Base-by-base conservation (phyloP, 2,888 invertebrate species). In the Punctoribates punctum region DNA sequence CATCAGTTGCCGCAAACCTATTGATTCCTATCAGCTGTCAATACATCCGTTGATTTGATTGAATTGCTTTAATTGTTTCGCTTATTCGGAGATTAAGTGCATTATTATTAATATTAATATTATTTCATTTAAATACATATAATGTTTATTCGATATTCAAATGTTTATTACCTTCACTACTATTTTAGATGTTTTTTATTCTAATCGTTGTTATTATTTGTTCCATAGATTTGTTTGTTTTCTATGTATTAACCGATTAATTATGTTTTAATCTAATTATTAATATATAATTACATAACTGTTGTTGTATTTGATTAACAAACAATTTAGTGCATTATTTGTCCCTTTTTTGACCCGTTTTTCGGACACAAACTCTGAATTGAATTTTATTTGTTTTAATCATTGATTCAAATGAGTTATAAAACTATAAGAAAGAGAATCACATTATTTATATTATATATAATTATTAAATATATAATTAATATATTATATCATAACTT, bases 31-130 rank as follows among this genome's bases (percentile, higher is more conserved):
- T 60, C 23, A 1, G 23, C 5, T n/a, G 20, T n/a, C 60, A 25
- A 27, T 60, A 23, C 5, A 60, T 60, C 34, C 34, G 34, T 60
- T 15, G 13, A 25, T 1, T 15, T 48, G 3, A 27, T 60, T 60
- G 60, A 60, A 13, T 60, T 27, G 9, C 60, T 23, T 15, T 27
- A 13, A 27, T 60, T 25, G 25, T 60, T 60, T 60, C 11, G 13
- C 23, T 60, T 60, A 57, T 11, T 57, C n/a, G 11, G 11, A 23
- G 5, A 27, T 60, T 60, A 60, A 60, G 60, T 60, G 60, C 60
- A 27, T 67, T 67, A 67, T 67, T 38, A 67, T 67, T 34, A 67
- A 11, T 65, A 60, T 20, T 60, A 60, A 11, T 23, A 60, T 60
- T 20, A 60, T 60, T 62, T 27, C 62, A 29, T 23, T 27, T 29